A percentile compares a stretch with the other conserved stretches of the same genome.
Evolutionary conservation across 2,797 vertebrate genomes (phyloP).

Genomic region (Malacoctenus gilli): DNA sequence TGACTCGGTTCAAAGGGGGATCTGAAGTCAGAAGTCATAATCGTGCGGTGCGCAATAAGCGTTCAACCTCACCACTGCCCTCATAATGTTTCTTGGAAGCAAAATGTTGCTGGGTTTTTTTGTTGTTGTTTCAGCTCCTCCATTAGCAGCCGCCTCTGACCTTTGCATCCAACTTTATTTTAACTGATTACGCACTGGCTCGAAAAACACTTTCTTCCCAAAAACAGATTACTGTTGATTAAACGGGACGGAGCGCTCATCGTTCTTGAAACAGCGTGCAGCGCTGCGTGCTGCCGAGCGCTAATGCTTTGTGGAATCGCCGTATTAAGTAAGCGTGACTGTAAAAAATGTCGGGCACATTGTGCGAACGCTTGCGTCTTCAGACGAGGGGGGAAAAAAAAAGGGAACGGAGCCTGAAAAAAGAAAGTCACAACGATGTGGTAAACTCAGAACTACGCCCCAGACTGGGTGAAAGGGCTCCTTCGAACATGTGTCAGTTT

Average conservation of each 20-base stretch:
- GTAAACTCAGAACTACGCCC: too few species aligned
- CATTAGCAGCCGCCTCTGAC: constrained; percentile 7
- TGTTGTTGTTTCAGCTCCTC: constrained; percentile 3
- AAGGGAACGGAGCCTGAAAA: too few species aligned
- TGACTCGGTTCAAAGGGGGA: constrained; percentile 31
- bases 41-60: constrained; percentile 17
- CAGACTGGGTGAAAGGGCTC: too few species aligned
- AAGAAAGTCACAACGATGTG: too few species aligned
- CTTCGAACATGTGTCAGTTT: too few species aligned
- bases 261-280: constrained; percentile 27
- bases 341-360: background rate
- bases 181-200: background rate
- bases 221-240: constrained; percentile 2
- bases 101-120: background rate
- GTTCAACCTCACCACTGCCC: constrained; percentile 21
- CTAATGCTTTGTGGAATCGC: constrained; percentile 2
- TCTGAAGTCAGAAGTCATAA: constrained; percentile 39
- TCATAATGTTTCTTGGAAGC: constrained; percentile 10
- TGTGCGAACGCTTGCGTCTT: constrained; percentile 3
- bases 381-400: too few species aligned
- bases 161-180: constrained; percentile 5
- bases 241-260: constrained; percentile 6
- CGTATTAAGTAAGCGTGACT: background rate
- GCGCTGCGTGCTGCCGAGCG: constrained; percentile 7
- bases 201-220: background rate